phyloP scores from a whole-genome alignment of 2,113 vertebrate genomes.

The Anoura caudifer region DNA sequence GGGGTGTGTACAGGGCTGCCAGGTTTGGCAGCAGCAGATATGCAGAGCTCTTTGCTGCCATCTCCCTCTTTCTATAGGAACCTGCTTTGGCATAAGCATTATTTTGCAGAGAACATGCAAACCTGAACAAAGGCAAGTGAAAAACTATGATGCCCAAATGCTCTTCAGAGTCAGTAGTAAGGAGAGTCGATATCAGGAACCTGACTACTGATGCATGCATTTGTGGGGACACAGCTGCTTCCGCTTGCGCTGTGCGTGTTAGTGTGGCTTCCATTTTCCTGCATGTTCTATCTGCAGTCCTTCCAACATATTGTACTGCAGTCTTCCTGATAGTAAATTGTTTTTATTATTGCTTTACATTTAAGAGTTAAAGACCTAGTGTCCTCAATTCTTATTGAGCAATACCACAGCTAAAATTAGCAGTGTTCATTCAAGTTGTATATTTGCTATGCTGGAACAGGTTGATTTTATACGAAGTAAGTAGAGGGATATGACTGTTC shows the following conservation, averaged over 20 bases:
- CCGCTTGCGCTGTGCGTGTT: neutral
- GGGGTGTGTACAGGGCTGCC: neutral
- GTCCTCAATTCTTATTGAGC: neutral
- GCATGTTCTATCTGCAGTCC: neutral
- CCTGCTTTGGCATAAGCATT: neutral
- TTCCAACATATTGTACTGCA: rapidly evolving
- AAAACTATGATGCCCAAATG: too few species aligned
- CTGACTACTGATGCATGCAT: neutral
- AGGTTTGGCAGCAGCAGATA: neutral
- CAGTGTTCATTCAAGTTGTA: neutral
- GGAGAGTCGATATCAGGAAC: neutral
- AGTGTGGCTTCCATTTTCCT: rapidly evolving
- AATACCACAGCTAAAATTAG: neutral
- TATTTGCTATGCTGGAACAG: neutral
- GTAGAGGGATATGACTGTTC: neutral
- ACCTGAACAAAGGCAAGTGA: neutral
- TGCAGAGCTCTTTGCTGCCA: neutral
- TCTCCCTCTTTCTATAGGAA: neutral
- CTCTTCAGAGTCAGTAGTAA: neutral
- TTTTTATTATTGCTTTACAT: neutral
- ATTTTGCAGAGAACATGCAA: neutral
- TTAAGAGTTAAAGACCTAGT: neutral
- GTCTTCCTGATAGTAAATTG: neutral
- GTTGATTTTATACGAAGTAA: neutral
- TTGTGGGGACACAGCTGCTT: too few species aligned